Conservation (phyloP, 2,797 vertebrate genomes). For the Bradypodion ventrale region DNA sequence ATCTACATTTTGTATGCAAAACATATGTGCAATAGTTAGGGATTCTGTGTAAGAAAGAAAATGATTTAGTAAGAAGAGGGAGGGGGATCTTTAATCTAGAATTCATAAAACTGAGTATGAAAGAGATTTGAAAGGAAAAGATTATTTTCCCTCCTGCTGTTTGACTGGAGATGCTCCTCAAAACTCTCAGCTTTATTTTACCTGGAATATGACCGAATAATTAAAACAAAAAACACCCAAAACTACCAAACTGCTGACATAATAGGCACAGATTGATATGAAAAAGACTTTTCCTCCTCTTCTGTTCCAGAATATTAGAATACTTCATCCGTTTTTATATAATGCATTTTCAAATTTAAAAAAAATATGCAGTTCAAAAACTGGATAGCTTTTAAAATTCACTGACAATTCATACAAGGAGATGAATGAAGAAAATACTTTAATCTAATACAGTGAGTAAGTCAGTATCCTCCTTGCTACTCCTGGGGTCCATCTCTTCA, state of each 20-base stretch:
- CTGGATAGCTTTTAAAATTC: conserved; percentile 50
- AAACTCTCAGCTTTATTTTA: conserved; percentile 48
- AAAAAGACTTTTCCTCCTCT: conserved; percentile 40
- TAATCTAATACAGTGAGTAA: too few relatives aligned
- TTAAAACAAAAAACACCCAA: conserved; percentile 42
- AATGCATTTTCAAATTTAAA: conserved; percentile 48
- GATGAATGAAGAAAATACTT: conserved; percentile 43
- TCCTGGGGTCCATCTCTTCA: too few relatives aligned
- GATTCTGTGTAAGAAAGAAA: not conserved
- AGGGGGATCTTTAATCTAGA: conserved; percentile 14
- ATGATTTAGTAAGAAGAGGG: not conserved
- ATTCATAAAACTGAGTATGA: not conserved
- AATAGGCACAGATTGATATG: conserved; percentile 57
- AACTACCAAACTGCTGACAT: conserved; percentile 57
- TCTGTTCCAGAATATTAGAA: conserved; percentile 47
- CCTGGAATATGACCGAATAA: conserved; percentile 44
- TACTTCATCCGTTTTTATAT: conserved; percentile 42
- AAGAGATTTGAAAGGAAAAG: not conserved
- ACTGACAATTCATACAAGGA: conserved; percentile 35
- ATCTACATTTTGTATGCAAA: not conserved
- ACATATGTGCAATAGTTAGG: not conserved
- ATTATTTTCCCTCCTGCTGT: not conserved
- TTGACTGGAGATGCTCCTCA: conserved; percentile 30
- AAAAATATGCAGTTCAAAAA: conserved; percentile 53
- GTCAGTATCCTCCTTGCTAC: too few relatives aligned